These are phyloP conservation scores for Platyura marginata DNA, from an alignment of 1,140 invertebrate species.

Conservation along the genomic window DNA sequence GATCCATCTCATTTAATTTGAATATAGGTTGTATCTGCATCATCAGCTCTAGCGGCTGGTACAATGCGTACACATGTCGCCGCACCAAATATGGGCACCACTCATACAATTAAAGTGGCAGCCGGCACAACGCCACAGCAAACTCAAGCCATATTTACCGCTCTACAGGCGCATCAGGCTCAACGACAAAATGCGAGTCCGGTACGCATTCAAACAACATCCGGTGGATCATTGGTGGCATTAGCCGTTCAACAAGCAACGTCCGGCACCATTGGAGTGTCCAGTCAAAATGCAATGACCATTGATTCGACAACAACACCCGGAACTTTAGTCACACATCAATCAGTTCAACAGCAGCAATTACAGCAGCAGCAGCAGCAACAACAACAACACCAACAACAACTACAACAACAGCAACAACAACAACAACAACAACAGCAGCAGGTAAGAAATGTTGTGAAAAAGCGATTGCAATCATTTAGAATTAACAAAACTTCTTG, in stretches of 20 bases:
- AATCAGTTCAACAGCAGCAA: conserved; percentile 2
- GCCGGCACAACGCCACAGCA: conserved; percentile 14
- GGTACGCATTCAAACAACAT: conserved; percentile 27
- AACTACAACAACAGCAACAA: conserved; percentile 18
- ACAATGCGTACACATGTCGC: conserved; percentile 24
- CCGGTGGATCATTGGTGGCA: conserved; percentile 26
- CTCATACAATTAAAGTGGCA: conserved; percentile 27
- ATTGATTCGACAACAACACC: background rate
- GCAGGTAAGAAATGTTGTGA: conserved; percentile 23
- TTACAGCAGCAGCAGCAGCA: conserved; percentile 18
- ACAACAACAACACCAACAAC: conserved; percentile 11
- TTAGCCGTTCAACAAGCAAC: conserved; percentile 25
- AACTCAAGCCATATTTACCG: conserved; percentile 22
- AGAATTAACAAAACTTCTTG: conserved; percentile 11
- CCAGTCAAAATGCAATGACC: background rate
- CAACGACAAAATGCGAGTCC: conserved; percentile 27
- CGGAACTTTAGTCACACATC: background rate
- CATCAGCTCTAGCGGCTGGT: conserved; percentile 24
- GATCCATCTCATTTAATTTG: background rate
- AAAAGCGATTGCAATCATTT: conserved; percentile 23
- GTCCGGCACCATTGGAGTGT: background rate
- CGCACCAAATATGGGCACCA: conserved; percentile 9
- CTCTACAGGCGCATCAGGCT: conserved; percentile 20
- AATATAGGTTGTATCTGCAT: conserved; percentile 28
- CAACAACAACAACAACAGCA: conserved; percentile 10